Evolutionary conservation across 2,113 vertebrate species (phyloP).

Genomic region (Talpa occidentalis): DNA sequence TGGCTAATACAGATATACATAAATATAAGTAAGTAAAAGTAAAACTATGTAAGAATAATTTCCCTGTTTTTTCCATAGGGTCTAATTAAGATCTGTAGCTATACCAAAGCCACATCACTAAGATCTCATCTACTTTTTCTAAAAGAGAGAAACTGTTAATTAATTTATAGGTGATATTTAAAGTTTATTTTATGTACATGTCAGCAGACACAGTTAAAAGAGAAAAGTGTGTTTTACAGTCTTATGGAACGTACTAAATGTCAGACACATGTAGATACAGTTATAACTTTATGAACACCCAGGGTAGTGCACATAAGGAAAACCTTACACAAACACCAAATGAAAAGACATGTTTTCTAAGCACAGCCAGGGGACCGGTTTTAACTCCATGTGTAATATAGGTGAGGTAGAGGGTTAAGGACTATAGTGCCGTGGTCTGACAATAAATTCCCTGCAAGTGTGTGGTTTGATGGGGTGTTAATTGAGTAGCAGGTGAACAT

Average conservation of each 20-base stretch:
- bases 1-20: background rate
- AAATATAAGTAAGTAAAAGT: conserved; percentile 33
- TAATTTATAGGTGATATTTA: conserved; percentile 77
- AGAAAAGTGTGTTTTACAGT: conserved; percentile 72
- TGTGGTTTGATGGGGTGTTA: conserved; percentile 67
- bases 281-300: conserved; percentile 77
- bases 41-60: conserved; percentile 32
- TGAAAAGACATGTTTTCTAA: conserved; percentile 70
- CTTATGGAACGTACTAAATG: conserved; percentile 74
- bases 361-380: conserved; percentile 62
- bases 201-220: conserved; percentile 75
- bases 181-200: conserved; percentile 72
- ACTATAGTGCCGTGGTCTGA: conserved; percentile 52
- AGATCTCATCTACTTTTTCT: conserved; percentile 52
- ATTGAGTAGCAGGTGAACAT: conserved; percentile 69
- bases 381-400: conserved; percentile 68
- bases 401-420: conserved; percentile 68
- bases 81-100: conserved; percentile 60
- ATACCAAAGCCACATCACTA: background rate
- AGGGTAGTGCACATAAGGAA: conserved; percentile 64
- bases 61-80: conserved; percentile 3
- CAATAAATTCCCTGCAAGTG: conserved; percentile 67
- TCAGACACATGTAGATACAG: conserved; percentile 65
- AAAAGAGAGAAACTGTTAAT: conserved; percentile 66
- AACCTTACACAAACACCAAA: conserved; percentile 67